Percentiles rank a stretch among this genome's conserved stretches.
Conservation (phyloP, 2,113 vertebrate genomes). For the Todiramphus chloris region DNA sequence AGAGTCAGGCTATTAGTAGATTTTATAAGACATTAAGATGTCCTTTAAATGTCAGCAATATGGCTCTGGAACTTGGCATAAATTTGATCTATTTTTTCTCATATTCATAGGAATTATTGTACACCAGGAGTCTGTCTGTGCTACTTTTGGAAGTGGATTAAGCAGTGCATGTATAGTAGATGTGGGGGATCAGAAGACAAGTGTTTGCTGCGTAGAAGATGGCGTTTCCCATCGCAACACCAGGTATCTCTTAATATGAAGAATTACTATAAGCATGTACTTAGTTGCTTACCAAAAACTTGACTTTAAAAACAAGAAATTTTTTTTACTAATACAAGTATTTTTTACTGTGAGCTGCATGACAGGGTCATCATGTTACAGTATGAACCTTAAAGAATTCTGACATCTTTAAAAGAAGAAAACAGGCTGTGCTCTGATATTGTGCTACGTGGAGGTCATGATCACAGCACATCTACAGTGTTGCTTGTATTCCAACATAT, state of each 20-base stretch:
- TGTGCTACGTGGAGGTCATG: not conserved
- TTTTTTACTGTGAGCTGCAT: not conserved
- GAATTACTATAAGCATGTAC: not conserved
- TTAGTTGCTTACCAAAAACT: not conserved
- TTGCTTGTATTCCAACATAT: not conserved
- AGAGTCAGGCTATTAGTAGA: not conserved
- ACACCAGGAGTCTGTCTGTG: conserved; percentile 97
- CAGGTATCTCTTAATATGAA: conserved; percentile 73
- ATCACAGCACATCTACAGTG: not conserved
- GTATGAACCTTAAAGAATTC: not conserved
- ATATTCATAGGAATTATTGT: conserved; percentile 85
- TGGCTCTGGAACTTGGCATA: not conserved
- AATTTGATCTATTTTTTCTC: not conserved
- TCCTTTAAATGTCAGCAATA: not conserved
- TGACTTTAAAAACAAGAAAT: not conserved
- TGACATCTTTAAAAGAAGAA: not conserved
- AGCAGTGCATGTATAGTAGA: conserved; percentile 96
- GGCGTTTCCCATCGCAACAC: conserved; percentile 96
- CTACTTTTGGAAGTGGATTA: conserved; percentile 93
- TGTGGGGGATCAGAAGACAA: conserved; percentile 97
- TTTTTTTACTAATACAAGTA: rapidly evolving
- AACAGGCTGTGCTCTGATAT: not conserved
- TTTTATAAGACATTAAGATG: not conserved
- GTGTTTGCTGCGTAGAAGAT: conserved; percentile 95
- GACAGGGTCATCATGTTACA: not conserved